Percentiles rank a stretch among this genome's conserved stretches.
Conservation (phyloP, 53 echinoderm and acorn worm species). For the Crossaster papposus region DNA sequence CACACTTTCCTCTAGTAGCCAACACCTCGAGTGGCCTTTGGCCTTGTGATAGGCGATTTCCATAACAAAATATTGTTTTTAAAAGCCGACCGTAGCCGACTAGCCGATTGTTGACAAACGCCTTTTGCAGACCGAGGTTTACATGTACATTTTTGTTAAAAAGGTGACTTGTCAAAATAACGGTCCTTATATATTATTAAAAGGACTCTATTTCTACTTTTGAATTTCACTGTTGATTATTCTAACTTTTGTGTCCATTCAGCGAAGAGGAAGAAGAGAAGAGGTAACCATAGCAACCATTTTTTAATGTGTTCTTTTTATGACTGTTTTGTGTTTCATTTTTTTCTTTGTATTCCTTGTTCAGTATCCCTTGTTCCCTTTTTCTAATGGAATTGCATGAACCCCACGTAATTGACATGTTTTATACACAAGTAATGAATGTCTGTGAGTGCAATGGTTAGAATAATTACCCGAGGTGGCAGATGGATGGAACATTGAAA, state of each 20-base stretch:
- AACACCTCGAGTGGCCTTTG: no score
- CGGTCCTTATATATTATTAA: not conserved
- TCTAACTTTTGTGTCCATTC: not conserved
- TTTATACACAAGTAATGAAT: no score
- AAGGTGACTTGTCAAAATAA: not conserved
- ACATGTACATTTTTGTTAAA: no score
- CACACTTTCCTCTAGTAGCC: no score
- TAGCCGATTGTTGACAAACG: no score
- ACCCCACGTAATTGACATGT: not conserved
- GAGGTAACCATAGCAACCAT: conserved; percentile 41
- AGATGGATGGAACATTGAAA: no score
- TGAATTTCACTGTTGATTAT: not conserved
- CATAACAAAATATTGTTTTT: no score
- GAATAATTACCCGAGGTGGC: no score
- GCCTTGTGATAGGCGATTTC: no score
- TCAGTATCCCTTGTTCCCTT: not conserved
- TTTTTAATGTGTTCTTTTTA: not conserved
- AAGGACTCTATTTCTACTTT: not conserved
- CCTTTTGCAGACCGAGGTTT: no score
- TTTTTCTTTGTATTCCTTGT: not conserved
- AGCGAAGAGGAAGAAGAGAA: conserved; percentile 73
- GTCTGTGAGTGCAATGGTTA: no score
- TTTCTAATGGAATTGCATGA: not conserved
- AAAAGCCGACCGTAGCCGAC: no score
- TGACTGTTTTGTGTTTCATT: not conserved